Evolutionary conservation across 2,888 invertebrate species (phyloP).

Genomic region (Sphaerophoria rueppellii): DNA sequence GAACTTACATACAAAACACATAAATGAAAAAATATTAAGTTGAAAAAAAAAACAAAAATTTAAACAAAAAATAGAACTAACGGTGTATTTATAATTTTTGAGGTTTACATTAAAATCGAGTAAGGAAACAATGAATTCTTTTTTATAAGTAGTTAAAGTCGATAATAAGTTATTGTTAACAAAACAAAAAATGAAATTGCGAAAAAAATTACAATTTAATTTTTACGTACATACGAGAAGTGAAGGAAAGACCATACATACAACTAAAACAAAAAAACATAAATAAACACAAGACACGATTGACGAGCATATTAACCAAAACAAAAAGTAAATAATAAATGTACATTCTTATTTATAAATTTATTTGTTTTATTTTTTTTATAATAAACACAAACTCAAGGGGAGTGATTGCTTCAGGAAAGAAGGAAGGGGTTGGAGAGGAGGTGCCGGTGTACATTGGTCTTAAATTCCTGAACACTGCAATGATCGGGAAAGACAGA

Average conservation of each 20-base stretch:
- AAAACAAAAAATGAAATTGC: constrained; percentile 21
- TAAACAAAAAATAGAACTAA: background rate
- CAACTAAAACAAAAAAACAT: constrained; percentile 40
- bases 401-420: too few relatives aligned
- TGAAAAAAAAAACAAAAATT: constrained; percentile 48
- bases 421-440: too few relatives aligned
- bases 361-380: constrained; percentile 48
- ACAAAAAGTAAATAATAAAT: constrained; percentile 73
- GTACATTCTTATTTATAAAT: constrained; percentile 74
- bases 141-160: constrained; percentile 40
- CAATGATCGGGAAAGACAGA: too few relatives aligned
- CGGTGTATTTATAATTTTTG: constrained; percentile 20
- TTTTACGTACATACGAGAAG: background rate
- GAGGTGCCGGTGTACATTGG: too few relatives aligned
- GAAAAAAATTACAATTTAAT: background rate
- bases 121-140: constrained; percentile 53
- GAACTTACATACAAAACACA: background rate
- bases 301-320: constrained; percentile 68
- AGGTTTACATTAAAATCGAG: constrained; percentile 42
- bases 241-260: constrained; percentile 67
- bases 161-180: constrained; percentile 38
- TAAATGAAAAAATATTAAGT: constrained; percentile 43
- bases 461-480: too few relatives aligned
- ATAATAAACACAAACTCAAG: too few relatives aligned
- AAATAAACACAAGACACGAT: constrained; percentile 28